A percentile compares a stretch with the other conserved stretches of the same genome.
phyloP scores from a whole-genome alignment of 2,797 vertebrate genomes.

The Micropoecilia bifurca region DNA sequence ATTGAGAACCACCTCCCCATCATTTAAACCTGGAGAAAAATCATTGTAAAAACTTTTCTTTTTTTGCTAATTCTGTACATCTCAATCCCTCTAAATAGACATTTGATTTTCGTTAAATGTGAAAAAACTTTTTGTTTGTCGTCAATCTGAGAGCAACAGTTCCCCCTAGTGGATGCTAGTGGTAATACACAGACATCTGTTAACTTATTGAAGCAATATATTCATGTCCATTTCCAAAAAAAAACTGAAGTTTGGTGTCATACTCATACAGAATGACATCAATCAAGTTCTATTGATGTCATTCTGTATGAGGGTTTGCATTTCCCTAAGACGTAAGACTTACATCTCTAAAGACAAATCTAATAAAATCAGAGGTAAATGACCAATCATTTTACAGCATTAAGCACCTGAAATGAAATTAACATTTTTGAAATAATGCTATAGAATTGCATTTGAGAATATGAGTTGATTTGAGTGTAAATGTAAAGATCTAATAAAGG shows the following conservation, averaged over 20 bases:
- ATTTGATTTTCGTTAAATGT: not conserved
- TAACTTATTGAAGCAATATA: not conserved
- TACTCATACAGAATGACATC: no score
- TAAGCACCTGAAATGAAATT: not conserved
- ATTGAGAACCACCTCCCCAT: not conserved
- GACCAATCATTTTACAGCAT: not conserved
- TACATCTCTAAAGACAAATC: not conserved
- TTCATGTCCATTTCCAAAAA: not conserved
- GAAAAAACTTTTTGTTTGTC: not conserved
- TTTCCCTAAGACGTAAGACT: not conserved
- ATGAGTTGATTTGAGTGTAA: not conserved
- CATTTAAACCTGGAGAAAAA: not conserved
- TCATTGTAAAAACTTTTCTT: not conserved
- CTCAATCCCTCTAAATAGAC: not conserved
- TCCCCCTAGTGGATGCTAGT: constrained; percentile 43
- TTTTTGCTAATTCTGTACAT: not conserved
- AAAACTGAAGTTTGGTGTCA: not conserved
- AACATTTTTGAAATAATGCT: not conserved
- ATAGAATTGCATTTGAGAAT: not conserved
- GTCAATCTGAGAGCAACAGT: not conserved
- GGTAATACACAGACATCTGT: not conserved
- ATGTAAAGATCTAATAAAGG: not conserved
- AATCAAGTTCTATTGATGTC: not conserved
- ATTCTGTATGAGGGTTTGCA: not conserved
- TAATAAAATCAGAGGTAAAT: not conserved